Evolutionary conservation across 2,113 vertebrate genomes (phyloP).

Genomic region (Edolisoma coerulescens): DNA sequence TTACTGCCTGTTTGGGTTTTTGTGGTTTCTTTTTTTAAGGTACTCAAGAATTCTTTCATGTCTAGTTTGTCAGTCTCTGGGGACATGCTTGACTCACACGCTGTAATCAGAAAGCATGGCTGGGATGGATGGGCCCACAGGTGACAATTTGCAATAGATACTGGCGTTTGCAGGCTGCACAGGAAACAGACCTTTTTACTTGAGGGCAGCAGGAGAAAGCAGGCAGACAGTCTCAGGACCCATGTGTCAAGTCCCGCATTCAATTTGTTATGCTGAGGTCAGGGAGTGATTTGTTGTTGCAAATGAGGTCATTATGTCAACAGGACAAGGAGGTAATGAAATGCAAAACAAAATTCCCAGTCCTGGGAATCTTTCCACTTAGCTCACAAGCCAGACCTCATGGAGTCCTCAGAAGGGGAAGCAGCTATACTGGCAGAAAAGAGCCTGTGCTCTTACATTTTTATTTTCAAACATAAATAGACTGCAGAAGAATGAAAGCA

Average conservation of each 20-base stretch:
- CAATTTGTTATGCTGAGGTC: not conserved
- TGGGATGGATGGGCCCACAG: not conserved
- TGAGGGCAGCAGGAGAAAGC: not conserved
- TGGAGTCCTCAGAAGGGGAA: not conserved
- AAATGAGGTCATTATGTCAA: slow-evolving; percentile 52
- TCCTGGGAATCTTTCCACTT: slow-evolving; percentile 33
- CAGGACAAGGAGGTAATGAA: slow-evolving; percentile 4
- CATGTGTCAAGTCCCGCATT: not conserved
- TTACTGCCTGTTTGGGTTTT: not conserved
- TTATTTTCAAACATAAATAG: slow-evolving; percentile 32
- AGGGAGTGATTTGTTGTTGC: slow-evolving; percentile 12
- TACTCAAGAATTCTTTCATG: not conserved
- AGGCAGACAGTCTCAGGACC: not conserved
- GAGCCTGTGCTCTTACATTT: not conserved
- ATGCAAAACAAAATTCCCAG: slow-evolving; percentile 29
- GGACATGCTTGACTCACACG: not conserved
- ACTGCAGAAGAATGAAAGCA: slow-evolving; percentile 2
- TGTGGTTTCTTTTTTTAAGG: not conserved
- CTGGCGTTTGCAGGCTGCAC: not conserved
- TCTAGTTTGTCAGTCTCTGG: not conserved
- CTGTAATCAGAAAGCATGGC: not conserved
- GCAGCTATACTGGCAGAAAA: slow-evolving; percentile 1
- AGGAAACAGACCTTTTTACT: not conserved
- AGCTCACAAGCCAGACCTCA: slow-evolving; percentile 10
- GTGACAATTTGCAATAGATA: not conserved